Conservation (phyloP, 2,797 vertebrate genomes). For the Catostomus latipinnis region DNA sequence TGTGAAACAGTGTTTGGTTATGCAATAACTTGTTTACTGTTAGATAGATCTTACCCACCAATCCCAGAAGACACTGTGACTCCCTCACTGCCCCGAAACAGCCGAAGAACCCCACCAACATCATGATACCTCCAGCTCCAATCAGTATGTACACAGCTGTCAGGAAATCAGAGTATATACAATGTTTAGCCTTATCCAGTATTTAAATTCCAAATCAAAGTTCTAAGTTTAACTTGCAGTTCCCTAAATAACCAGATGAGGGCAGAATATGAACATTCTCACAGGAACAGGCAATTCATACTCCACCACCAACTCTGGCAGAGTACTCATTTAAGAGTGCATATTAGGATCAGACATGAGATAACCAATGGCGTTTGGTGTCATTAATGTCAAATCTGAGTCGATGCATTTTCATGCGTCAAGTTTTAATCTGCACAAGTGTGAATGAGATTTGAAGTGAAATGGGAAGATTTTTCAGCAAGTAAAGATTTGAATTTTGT, state of each 20-base stretch:
- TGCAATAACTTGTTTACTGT: not conserved
- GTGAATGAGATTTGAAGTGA: too few species aligned
- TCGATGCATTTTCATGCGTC: too few species aligned
- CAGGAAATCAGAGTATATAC: constrained; percentile 48
- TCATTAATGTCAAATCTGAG: too few species aligned
- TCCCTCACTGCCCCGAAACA: constrained; percentile 94
- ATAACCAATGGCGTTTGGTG: too few species aligned
- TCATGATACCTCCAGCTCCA: constrained; percentile 90
- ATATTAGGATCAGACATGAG: too few species aligned
- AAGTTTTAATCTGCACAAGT: too few species aligned
- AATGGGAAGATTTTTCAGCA: too few species aligned
- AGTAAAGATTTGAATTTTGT: too few species aligned
- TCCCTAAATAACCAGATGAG: constrained; percentile 61
- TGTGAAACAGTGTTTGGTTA: not conserved
- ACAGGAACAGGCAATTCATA: not conserved
- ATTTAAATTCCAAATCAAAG: not conserved
- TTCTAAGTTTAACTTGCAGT: constrained; percentile 50
- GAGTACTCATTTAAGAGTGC: not conserved
- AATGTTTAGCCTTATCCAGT: not conserved
- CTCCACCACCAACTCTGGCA: not conserved
- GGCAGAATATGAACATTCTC: constrained; percentile 60
- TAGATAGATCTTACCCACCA: constrained; percentile 80
- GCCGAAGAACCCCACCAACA: constrained; percentile 94
- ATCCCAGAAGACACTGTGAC: constrained; percentile 94
- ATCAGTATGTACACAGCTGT: constrained; percentile 93